These are phyloP conservation scores for Phallusia fumigata DNA, from an alignment of 23 tunicate genomes.

Conservation along the genomic window DNA sequence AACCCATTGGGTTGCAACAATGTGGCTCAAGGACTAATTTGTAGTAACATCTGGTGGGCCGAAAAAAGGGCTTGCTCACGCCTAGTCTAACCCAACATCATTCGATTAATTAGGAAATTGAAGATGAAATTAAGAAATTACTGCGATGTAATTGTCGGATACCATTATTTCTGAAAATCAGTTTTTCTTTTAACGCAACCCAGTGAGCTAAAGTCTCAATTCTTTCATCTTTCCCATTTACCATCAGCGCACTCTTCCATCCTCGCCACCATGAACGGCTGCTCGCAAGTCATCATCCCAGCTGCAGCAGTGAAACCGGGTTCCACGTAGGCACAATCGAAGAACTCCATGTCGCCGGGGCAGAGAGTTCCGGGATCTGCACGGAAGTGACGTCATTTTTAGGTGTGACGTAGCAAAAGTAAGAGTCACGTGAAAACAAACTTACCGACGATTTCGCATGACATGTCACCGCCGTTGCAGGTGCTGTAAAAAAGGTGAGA, in stretches of 20 bases:
- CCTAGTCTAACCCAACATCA: no score
- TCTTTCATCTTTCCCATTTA: no score
- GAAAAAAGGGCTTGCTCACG: no score
- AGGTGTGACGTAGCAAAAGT: neutral
- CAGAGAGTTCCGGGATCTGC: neutral
- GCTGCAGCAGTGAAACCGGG: constrained; percentile 25
- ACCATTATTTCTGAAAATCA: no score
- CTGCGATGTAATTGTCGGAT: no score
- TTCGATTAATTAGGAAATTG: no score
- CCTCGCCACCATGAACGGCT: constrained; percentile 1
- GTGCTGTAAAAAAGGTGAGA: constrained; percentile 35
- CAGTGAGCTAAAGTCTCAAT: neutral
- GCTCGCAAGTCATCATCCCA: constrained; percentile 11
- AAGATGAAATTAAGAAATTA: no score
- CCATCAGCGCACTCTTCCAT: constrained; percentile 36
- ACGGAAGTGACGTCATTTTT: neutral
- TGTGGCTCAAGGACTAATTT: no score
- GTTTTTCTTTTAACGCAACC: no score
- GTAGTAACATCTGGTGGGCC: no score
- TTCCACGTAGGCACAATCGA: constrained; percentile 19
- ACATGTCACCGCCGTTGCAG: constrained; percentile 36
- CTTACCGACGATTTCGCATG: constrained; percentile 21
- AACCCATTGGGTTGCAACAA: no score
- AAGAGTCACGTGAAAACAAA: neutral
- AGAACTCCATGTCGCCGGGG: constrained; percentile 3